Evolutionary conservation across 2,113 vertebrate species (phyloP).

Genomic region (Silurus glanis): DNA sequence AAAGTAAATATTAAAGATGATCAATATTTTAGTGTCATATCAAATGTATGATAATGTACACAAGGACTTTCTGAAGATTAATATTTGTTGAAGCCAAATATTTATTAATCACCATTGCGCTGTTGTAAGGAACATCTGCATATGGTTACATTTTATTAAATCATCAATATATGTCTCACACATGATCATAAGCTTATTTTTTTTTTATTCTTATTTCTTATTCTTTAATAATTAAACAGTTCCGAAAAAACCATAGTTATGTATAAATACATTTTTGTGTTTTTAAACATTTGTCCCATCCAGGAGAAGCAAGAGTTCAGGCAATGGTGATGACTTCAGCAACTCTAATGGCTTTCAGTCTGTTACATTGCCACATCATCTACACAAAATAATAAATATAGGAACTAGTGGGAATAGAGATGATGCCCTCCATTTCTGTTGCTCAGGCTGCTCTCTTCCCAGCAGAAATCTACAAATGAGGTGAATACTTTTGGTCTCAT

Average conservation of each 20-base stretch:
- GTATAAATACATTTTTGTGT: neutral
- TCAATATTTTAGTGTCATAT: neutral
- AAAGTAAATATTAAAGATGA: neutral
- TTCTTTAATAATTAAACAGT: no score
- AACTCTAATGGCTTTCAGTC: neutral
- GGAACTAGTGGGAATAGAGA: conserved; percentile 4
- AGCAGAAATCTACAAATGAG: neutral
- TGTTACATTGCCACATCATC: neutral
- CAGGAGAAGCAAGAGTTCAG: neutral
- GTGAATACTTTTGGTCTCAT: neutral
- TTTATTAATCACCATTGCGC: neutral
- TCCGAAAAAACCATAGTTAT: no score
- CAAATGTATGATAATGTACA: neutral
- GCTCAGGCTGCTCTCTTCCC: conserved; percentile 6
- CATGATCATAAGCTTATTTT: neutral
- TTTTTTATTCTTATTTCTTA: no score
- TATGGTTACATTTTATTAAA: neutral
- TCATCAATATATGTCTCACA: neutral
- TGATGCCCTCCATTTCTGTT: conserved; percentile 18
- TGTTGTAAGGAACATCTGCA: conserved; percentile 1
- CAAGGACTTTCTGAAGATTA: neutral
- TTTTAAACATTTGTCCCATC: neutral
- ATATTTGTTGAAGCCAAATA: neutral
- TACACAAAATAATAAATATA: conserved; percentile 12
- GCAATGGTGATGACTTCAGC: neutral